These are phyloP conservation scores for Pseudocheirus occidentalis DNA, from an alignment of 2,797 vertebrate species.

Conservation along the genomic window DNA sequence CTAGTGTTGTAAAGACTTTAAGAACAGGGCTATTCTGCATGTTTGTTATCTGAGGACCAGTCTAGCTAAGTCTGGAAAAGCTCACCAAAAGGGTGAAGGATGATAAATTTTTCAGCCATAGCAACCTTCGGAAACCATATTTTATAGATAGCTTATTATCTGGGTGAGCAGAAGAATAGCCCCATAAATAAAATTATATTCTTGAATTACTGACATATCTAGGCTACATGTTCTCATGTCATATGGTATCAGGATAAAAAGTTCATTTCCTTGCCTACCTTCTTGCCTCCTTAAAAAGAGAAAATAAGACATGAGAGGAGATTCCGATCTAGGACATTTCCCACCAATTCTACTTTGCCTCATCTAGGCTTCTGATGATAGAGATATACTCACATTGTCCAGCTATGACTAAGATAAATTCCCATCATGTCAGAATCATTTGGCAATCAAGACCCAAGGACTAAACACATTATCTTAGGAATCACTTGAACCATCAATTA, in stretches of 20 bases:
- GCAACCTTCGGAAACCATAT: neutral
- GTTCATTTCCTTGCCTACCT: slow-evolving; percentile 1
- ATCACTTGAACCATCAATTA: neutral
- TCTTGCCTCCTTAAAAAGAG: slow-evolving; percentile 43
- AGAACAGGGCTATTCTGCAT: neutral
- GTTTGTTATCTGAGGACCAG: neutral
- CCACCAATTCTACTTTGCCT: neutral
- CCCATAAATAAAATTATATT: neutral
- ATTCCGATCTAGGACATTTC: neutral
- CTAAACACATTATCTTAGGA: neutral
- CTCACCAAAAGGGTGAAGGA: neutral
- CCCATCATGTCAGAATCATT: neutral
- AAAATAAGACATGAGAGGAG: slow-evolving; percentile 11
- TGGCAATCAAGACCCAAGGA: neutral
- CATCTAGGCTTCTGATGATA: neutral
- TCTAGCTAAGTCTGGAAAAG: neutral
- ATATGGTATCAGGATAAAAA: slow-evolving; percentile 21
- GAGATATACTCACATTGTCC: neutral
- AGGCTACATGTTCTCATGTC: neutral
- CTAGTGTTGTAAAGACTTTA: neutral
- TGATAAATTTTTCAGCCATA: neutral
- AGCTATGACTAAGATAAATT: neutral
- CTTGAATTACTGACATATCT: neutral
- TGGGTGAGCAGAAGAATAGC: neutral
- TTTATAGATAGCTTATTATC: neutral